These are phyloP conservation scores for Rafetus swinhoei DNA, from an alignment of 2,113 vertebrate genomes.

Conservation along the genomic window DNA sequence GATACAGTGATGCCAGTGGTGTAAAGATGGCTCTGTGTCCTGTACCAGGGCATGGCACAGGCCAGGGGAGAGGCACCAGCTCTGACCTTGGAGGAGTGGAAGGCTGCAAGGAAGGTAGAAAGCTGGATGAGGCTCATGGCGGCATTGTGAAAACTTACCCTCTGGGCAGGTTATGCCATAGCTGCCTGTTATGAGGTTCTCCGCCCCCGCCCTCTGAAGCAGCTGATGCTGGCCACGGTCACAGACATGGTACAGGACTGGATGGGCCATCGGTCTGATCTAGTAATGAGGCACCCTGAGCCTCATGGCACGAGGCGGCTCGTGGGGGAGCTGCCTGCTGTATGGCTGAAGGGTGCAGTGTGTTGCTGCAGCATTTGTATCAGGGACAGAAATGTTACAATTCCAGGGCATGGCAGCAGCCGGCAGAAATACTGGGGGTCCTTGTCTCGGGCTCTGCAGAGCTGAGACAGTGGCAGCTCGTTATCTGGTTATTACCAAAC, in stretches of 20 bases:
- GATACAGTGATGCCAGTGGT: background rate
- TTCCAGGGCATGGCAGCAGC: background rate
- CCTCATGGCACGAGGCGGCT: background rate
- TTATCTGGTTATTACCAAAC: background rate
- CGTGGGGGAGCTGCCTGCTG: background rate
- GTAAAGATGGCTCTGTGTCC: background rate
- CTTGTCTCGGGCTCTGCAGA: background rate
- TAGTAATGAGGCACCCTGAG: background rate
- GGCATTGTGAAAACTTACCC: background rate
- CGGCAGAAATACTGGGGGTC: background rate
- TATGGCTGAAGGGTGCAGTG: background rate
- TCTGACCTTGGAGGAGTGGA: background rate
- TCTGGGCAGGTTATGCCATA: background rate
- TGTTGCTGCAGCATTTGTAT: background rate
- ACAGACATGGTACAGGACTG: background rate
- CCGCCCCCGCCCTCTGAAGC: background rate
- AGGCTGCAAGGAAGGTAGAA: background rate
- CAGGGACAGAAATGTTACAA: background rate
- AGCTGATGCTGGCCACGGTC: background rate
- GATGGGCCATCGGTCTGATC: background rate
- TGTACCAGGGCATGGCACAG: background rate
- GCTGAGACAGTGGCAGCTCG: background rate
- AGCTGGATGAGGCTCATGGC: background rate
- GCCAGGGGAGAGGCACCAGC: background rate
- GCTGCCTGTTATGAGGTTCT: background rate